Evolutionary conservation across 2,888 invertebrate species (phyloP), one percentile per base, ranked within the genome.

Genomic region (Steinernema scapterisci): DNA sequence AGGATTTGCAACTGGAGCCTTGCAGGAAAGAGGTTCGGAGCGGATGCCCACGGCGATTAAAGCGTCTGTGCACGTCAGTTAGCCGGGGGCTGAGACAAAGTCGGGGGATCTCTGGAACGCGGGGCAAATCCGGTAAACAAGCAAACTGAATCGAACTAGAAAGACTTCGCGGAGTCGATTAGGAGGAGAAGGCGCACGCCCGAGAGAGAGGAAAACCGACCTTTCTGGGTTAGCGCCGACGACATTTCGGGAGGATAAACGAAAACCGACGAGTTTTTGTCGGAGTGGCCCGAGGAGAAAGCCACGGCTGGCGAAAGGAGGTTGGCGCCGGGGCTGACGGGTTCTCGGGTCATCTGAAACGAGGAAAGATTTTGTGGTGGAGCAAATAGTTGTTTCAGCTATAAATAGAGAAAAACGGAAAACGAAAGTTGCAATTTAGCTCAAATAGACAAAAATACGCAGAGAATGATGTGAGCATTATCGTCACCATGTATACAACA

Each of bases 111-210:
- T 63, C 63, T 63, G 63, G 63, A 63, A 63, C 27, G 16, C 31
- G 31, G 27, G 16, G 63, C 63, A 11, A 27, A 38, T 16, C 31
- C 27, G 16, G 63, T 63, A 63, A 63, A 63, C 63, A 63, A 6
- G 63, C 63, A 16, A 63, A 63, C 31, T n/a, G 63, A 63, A 63
- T 31, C 63, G 63, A 38, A 31, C 63, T 63, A 63, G 63, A 63
- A 5, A 63, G 63, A 31, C 31, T 21, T 16, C 48, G 48, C 48
- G 48, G 3, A 16, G 13, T 2, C 3, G 19, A 5, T 7, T 2
- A 48, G 48, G n/a, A 48, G 48, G 7, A 5, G n/a, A 16, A 31
- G 13, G 63, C 5, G n/a, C 19, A 7, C 19, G 13, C 48, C 48
- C 6, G n/a, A 5, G 48, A 16, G n/a, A n/a, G n/a, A n/a, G n/a